Evolutionary conservation across 2,797 vertebrate species (phyloP).

Genomic region (Bryconaethiops microstoma): DNA sequence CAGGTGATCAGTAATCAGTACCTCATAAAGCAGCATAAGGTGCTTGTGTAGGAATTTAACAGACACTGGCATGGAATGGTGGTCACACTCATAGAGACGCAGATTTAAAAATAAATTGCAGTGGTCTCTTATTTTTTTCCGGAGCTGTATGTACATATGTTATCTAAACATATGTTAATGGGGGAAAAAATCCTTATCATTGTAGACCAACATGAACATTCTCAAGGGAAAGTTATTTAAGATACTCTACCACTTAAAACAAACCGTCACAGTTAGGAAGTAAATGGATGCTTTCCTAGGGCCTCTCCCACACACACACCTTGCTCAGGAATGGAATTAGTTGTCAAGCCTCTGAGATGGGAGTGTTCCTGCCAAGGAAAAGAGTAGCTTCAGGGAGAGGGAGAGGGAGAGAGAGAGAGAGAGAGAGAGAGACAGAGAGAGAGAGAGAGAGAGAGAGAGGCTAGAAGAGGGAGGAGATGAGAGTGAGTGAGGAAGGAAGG

Average conservation of each 20-base stretch:
- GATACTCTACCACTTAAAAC: background rate
- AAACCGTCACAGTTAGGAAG: background rate
- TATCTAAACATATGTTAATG: too few relatives aligned
- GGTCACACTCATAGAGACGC: too few relatives aligned
- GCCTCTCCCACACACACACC: conserved; percentile 27
- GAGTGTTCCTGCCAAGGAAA: conserved; percentile 62
- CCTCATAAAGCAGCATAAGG: too few relatives aligned
- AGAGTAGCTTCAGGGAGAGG: conserved; percentile 54
- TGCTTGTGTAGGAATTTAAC: too few relatives aligned
- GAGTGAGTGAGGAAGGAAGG: conserved; percentile 1
- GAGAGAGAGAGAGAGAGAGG: background rate
- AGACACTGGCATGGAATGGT: too few relatives aligned
- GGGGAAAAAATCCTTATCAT: too few relatives aligned
- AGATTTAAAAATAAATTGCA: too few relatives aligned
- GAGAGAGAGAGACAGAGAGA: conserved; percentile 14
- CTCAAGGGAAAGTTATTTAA: background rate
- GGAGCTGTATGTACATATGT: too few relatives aligned
- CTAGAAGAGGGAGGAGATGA: conserved; percentile 16
- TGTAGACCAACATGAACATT: too few relatives aligned
- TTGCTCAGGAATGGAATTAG: conserved; percentile 59
- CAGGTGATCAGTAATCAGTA: too few relatives aligned
- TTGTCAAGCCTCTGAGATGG: conserved; percentile 58
- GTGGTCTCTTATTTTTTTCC: too few relatives aligned
- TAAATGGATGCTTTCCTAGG: background rate
- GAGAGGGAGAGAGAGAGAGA: background rate